A percentile compares a stretch with the other conserved stretches of the same genome.
phyloP scores from a whole-genome alignment of 2,797 vertebrate genomes.

The Hapalemur alaotrensis region DNA sequence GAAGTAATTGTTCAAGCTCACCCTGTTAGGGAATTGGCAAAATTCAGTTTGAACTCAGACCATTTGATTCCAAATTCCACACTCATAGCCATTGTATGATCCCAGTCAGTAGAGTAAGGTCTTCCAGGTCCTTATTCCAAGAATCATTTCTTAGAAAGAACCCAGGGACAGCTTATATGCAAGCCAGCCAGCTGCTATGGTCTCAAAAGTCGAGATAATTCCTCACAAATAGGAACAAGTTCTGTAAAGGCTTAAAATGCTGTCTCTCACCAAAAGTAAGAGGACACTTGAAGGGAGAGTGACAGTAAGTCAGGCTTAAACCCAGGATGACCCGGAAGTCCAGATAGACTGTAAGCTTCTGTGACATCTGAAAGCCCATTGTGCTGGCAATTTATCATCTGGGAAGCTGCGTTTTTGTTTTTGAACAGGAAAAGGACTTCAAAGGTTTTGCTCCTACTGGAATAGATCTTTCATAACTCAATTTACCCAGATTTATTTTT shows the following conservation, averaged over 20 bases:
- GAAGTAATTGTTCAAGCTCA: not conserved
- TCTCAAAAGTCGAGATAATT: not conserved
- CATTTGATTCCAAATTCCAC: not conserved
- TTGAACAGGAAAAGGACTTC: conserved; percentile 61
- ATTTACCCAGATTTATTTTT: conserved; percentile 65
- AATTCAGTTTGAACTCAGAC: not conserved
- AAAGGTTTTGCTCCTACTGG: conserved; percentile 31
- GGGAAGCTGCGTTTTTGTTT: conserved; percentile 52
- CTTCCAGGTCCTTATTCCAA: not conserved
- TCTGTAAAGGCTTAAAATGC: not conserved
- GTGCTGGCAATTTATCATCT: conserved; percentile 44
- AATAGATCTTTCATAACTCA: conserved; percentile 65
- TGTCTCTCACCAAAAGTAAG: not conserved
- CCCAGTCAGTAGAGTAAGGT: not conserved
- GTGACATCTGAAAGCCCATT: conserved; percentile 4
- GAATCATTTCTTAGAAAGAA: conserved; percentile 54
- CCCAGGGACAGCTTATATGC: not conserved
- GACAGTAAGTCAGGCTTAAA: conserved; percentile 30
- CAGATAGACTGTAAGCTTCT: not conserved
- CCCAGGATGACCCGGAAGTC: conserved; percentile 24
- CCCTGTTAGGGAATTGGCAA: not conserved
- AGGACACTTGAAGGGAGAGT: not conserved
- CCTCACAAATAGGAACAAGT: not conserved
- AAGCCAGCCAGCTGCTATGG: not conserved
- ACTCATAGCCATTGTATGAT: not conserved